phyloP scores from a whole-genome alignment of 1,140 invertebrate species.

The Hypsibius dujardini region DNA sequence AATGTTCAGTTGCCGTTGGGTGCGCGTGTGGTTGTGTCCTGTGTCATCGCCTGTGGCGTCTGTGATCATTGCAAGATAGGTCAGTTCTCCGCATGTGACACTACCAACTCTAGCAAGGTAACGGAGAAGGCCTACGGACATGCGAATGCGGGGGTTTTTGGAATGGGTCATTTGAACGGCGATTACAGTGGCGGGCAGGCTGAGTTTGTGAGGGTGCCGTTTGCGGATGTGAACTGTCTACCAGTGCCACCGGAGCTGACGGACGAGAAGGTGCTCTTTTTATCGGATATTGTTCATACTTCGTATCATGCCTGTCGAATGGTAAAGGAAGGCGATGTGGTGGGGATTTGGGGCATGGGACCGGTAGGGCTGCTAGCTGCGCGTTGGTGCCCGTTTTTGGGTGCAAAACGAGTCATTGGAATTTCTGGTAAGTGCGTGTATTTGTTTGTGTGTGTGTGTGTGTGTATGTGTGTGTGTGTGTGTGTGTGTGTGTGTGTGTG shows the following conservation, averaged over 20 bases:
- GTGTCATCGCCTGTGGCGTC: slow-evolving; percentile 21
- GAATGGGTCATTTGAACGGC: slow-evolving; percentile 22
- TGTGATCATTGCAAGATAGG: slow-evolving; percentile 22
- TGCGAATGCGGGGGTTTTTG: slow-evolving; percentile 19
- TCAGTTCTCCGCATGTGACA: slow-evolving; percentile 23
- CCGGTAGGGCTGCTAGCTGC: slow-evolving; percentile 17
- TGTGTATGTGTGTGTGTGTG: too few relatives aligned
- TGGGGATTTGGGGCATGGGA: slow-evolving; percentile 22
- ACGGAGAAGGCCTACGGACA: slow-evolving; percentile 22
- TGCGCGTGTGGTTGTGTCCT: slow-evolving; percentile 22
- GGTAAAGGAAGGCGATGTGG: slow-evolving; percentile 21
- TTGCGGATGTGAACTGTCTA: slow-evolving; percentile 23
- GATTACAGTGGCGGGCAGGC: slow-evolving; percentile 21
- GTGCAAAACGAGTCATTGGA: slow-evolving; percentile 21
- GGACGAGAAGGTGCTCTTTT: slow-evolving; percentile 23
- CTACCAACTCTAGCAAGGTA: slow-evolving; percentile 20
- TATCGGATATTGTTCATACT: slow-evolving; percentile 23
- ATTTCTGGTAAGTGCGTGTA: slow-evolving; percentile 17
- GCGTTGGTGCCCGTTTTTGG: slow-evolving; percentile 23
- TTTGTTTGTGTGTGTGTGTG: too few relatives aligned
- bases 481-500: too few relatives aligned
- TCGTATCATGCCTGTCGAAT: slow-evolving; percentile 22
- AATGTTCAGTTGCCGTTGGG: slow-evolving; percentile 22
- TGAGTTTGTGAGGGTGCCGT: slow-evolving; percentile 23
- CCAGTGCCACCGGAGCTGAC: slow-evolving; percentile 22